Conservation (phyloP, 2,113 vertebrate species). For the Holacanthus passer region DNA sequence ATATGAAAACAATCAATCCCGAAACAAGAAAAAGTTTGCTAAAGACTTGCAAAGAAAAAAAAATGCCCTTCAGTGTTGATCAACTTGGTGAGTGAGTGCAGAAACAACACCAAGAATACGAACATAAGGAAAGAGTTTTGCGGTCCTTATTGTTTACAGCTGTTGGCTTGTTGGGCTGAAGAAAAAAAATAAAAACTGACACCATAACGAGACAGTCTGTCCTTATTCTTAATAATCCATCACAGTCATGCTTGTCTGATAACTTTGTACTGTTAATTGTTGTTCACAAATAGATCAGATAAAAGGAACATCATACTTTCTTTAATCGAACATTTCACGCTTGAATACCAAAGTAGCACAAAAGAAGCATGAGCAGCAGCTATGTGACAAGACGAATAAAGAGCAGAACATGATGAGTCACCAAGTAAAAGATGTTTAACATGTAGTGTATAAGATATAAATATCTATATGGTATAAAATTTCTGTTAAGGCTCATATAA, state of each 20-base stretch:
- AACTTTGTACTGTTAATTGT: neutral
- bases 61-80: neutral
- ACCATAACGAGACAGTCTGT: neutral
- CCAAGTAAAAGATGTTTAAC: neutral
- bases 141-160: conserved; percentile 34
- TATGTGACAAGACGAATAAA: neutral
- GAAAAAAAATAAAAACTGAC: neutral
- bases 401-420: neutral
- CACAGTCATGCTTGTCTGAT: neutral
- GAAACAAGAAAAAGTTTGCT: neutral
- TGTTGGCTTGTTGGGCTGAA: neutral
- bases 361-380: neutral
- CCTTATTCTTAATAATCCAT: neutral
- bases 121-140: conserved; percentile 44
- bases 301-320: neutral
- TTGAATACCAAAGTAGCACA: neutral
- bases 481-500: neutral
- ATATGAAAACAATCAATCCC: neutral
- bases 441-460: neutral
- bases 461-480: neutral
- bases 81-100: neutral
- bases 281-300: neutral
- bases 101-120: conserved; percentile 15
- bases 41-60: neutral
- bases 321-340: neutral